Evolutionary conservation across 2,888 invertebrate genomes (phyloP).

Genomic region (Lithophane socia): DNA sequence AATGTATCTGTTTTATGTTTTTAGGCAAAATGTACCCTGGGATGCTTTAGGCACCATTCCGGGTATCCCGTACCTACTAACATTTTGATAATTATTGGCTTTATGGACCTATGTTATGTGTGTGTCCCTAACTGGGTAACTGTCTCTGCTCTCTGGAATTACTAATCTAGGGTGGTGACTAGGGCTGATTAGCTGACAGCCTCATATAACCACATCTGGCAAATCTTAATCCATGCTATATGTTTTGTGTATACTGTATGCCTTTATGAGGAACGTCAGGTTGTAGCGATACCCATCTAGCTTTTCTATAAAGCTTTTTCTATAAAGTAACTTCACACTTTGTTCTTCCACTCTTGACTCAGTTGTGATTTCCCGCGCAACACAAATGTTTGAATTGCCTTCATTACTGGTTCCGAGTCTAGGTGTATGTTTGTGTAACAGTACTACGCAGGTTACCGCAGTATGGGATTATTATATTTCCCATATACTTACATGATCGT

Average conservation of each 20-base stretch:
- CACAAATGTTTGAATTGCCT: conserved; percentile 14
- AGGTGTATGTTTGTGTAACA: conserved; percentile 24
- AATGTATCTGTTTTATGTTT: background rate
- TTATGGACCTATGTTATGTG: background rate
- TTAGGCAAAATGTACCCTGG: background rate
- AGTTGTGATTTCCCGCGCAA: conserved; percentile 5
- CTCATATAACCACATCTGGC: background rate
- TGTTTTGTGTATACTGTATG: no score
- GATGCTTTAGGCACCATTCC: background rate
- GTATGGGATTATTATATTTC: conserved; percentile 20
- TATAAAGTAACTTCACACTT: background rate
- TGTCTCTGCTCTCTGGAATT: background rate
- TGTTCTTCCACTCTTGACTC: conserved; percentile 5
- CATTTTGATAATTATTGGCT: background rate
- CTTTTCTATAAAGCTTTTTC: background rate
- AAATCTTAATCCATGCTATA: background rate
- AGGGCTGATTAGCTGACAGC: background rate
- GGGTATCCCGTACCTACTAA: no score
- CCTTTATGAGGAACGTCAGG: background rate
- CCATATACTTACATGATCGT: background rate
- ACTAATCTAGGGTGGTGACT: background rate
- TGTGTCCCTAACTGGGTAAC: background rate
- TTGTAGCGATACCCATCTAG: background rate
- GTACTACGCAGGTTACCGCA: background rate
- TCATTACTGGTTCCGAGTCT: conserved; percentile 22